A percentile compares a stretch with the other conserved stretches of the same genome.
Conservation (phyloP, 1,140 invertebrate species). For the Zaprionus capensis region DNA sequence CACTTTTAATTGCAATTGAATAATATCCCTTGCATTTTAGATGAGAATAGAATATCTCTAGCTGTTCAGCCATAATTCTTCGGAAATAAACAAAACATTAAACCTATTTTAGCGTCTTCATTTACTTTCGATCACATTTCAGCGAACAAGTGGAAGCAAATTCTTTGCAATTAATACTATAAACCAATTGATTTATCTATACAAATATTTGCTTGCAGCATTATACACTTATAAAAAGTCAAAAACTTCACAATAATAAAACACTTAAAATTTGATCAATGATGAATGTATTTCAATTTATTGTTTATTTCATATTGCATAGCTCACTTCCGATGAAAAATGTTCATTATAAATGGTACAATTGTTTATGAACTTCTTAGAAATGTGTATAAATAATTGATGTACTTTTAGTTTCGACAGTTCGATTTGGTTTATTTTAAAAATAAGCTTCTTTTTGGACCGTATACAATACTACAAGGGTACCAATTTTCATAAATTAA, state of each 20-base stretch:
- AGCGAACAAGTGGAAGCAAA: not conserved
- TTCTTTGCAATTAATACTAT: not conserved
- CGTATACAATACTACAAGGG: constrained; percentile 11
- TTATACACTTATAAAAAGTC: not conserved
- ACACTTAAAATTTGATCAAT: not conserved
- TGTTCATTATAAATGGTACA: not conserved
- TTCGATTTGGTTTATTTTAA: constrained; percentile 15
- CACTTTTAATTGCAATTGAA: too few relatives aligned
- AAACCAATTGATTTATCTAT: not conserved
- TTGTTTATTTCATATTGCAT: not conserved
- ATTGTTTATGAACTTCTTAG: not conserved
- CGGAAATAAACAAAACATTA: not conserved
- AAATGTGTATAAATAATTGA: not conserved
- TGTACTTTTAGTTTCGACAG: not conserved
- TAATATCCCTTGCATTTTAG: too few relatives aligned
- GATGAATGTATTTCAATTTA: constrained; percentile 1
- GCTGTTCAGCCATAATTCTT: not conserved
- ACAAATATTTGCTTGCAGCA: not conserved
- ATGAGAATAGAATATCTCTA: not conserved
- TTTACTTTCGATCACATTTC: not conserved
- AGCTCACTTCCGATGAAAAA: not conserved
- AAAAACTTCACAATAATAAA: not conserved
- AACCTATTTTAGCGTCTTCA: not conserved
- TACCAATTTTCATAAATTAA: constrained; percentile 21
- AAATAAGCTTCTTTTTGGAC: constrained; percentile 27